Evolutionary conservation across 1,140 invertebrate genomes (phyloP), one percentile per base, ranked within the genome.

Genomic region (Ostrea edulis): DNA sequence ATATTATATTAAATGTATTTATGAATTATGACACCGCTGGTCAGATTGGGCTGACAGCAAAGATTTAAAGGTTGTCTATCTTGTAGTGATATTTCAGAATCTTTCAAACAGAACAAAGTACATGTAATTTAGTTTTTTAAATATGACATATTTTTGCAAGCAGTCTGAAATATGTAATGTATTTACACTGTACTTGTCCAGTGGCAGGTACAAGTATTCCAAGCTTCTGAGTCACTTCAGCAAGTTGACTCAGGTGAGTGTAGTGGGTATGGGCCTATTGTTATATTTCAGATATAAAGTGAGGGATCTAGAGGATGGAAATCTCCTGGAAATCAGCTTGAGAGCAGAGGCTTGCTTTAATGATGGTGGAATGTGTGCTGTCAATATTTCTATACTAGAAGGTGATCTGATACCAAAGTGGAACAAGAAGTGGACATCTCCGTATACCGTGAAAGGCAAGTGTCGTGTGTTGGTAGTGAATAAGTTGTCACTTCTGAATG

Each of bases 361-460:
- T 58, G 52, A 55, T 44, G 29, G 29, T 55, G 83, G 29, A 29
- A 20, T 29, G 9, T 85, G 83, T 85, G 53, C 53, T 35, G 53
- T 55, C 17, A 54, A 58, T 55, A 22, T 87, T 44, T 20, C 53
- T 25, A 77, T 87, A 17, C 81, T 87, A 20, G 20, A 22, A 12
- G 65, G 29, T 65, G 54, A 35, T 51, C n/a, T 55, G 53, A 44
- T 87, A 20, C 86, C 86, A 58, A 82, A 87, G 25, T 35, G n/a
- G 53, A 68, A 87, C 54, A 82, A 53, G 54, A 87, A 53, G 9
- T 87, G 86, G 86, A n/a, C 54, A 55, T 25, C 53, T 22, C 53
- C 12, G 1, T 87, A 52, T 83, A 83, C 52, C 20, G 51, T 54
- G 1, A 83, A 83, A 83, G 44, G 44, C 52, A n/a, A 8, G 82